A percentile compares a stretch with the other conserved stretches of the same genome.
Evolutionary conservation across 2,113 vertebrate genomes (phyloP).

Genomic region (Glaucidium brasilianum): DNA sequence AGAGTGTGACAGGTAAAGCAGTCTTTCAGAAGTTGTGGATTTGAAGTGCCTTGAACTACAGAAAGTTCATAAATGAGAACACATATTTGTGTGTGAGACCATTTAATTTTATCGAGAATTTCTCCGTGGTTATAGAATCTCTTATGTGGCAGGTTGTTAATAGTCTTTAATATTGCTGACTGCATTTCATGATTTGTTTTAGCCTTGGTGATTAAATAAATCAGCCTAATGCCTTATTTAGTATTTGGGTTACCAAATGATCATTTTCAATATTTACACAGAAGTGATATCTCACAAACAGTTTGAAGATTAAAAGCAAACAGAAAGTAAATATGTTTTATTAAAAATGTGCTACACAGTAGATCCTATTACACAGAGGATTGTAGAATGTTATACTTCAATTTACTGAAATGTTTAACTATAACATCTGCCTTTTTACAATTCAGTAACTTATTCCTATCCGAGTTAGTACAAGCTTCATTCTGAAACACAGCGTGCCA

Average conservation of each 20-base stretch:
- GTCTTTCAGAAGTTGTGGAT: not conserved
- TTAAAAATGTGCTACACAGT: not conserved
- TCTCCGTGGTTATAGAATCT: not conserved
- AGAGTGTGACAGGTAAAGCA: too few relatives aligned
- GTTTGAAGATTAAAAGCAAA: slow-evolving; percentile 39
- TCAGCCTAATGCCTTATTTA: not conserved
- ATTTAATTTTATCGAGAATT: not conserved
- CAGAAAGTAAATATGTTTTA: slow-evolving; percentile 34
- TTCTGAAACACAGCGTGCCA: not conserved
- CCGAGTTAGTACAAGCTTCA: not conserved
- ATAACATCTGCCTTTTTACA: not conserved
- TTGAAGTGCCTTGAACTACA: not conserved
- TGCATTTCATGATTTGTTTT: not conserved
- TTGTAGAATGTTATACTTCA: not conserved
- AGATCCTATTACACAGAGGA: not conserved
- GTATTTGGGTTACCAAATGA: slow-evolving; percentile 37
- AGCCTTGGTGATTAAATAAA: not conserved
- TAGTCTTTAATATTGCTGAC: not conserved
- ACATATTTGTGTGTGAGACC: not conserved
- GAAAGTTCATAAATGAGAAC: not conserved
- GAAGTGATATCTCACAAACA: not conserved
- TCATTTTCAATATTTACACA: not conserved
- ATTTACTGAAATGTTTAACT: slow-evolving; percentile 12
- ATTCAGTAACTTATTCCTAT: not conserved
- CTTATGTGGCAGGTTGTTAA: not conserved